Base-by-base conservation (phyloP, 2,888 invertebrate genomes). In the Cosmorhoe ocellata region DNA sequence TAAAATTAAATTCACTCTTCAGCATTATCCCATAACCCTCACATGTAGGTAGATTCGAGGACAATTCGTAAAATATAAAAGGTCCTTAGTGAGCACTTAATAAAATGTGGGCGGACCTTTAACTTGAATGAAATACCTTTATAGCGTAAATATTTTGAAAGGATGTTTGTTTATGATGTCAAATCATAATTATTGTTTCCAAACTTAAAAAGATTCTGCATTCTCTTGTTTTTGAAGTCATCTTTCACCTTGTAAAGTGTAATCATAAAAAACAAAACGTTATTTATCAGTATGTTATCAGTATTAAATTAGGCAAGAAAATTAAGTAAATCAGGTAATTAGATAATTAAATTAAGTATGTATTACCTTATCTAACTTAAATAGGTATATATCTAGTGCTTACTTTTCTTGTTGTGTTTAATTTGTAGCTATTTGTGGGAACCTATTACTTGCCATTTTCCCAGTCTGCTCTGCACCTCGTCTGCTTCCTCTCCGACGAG, bases 11-110 rank as follows among this genome's bases (percentile, higher is more conserved):
- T 33, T 48, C 41, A 48, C 30, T 10, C 46, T 27, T 27, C 3
- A 24, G n/a, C 6, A n/a, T 31, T 33, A 42, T 38, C 18, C 40
- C 40, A 27, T 44, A 27, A 48, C 48, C 26, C 27, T 60, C 24
- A 30, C 48, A 55, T 41, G 51, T 49, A 55, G 38, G 42, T 49
- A 55, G 38, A 40, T 43, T 50, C 32, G 56, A 60, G 71, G 64
- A 82, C 83, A 80, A 84, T 84, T 83, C 84, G 85, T 85, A 86
- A 84, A 42, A 42, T 42, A 84, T 85, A 83, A 84, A 87, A 81
- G 77, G 79, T 81, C 80, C 85, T 84, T 79, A 78, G 77, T 76
- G 67, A 74, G 69, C 82, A 81, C 86, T 88, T 85, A 85, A 82
- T 84, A 81, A 84, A 81, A 79, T 75, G 81, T 84, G 77, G 81